These are phyloP conservation scores for Pluvialis apricaria DNA, from an alignment of 2,113 vertebrate genomes.

Conservation along the genomic window DNA sequence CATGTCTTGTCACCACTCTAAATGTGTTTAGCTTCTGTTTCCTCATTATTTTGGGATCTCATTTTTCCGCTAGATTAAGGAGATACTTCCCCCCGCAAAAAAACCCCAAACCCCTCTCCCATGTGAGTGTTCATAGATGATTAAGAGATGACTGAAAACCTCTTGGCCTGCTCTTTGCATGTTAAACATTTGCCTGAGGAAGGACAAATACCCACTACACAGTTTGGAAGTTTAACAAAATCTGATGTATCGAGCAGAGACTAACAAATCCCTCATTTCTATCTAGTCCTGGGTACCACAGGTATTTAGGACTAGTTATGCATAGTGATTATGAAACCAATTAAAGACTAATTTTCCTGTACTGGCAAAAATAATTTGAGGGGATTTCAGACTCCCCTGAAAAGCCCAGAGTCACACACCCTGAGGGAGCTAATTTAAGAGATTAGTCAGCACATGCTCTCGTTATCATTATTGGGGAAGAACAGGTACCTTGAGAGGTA, in stretches of 20 bases:
- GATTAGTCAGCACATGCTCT: background rate
- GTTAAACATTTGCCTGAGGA: background rate
- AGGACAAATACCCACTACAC: background rate
- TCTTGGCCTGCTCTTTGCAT: background rate
- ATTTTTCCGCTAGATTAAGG: background rate
- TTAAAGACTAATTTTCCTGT: background rate
- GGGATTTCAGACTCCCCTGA: background rate
- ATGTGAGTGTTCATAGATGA: background rate
- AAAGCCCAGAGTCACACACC: background rate
- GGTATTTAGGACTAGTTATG: background rate
- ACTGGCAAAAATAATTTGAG: background rate
- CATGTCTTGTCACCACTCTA: slow-evolving; percentile 27
- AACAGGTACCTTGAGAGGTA: background rate
- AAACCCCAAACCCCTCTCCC: background rate
- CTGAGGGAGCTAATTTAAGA: background rate
- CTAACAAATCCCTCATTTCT: background rate
- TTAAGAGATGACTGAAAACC: slow-evolving; percentile 28
- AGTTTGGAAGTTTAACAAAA: slow-evolving; percentile 1
- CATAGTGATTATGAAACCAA: background rate
- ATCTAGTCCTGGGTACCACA: background rate
- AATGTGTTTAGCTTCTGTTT: slow-evolving; percentile 56
- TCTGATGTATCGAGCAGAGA: background rate
- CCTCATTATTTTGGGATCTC: slow-evolving; percentile 20
- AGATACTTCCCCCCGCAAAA: background rate
- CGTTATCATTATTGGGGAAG: background rate